Percentiles rank a stretch among this genome's conserved stretches.
Evolutionary conservation across 2,113 vertebrate genomes (phyloP).

Genomic region (Marmota flaviventris): DNA sequence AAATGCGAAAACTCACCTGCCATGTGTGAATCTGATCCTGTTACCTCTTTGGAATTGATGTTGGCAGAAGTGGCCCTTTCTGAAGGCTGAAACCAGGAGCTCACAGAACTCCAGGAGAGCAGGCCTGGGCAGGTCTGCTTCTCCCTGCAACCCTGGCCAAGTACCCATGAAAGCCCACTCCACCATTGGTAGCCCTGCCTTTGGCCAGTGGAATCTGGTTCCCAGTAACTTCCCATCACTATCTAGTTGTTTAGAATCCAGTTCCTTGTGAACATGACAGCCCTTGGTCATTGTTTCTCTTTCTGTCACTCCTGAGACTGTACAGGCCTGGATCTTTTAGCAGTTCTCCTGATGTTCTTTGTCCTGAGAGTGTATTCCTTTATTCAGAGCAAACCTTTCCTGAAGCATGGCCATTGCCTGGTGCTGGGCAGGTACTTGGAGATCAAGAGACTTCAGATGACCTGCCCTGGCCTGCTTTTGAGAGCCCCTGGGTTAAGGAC

Average conservation of each 20-base stretch:
- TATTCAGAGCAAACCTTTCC: not conserved
- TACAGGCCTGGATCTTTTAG: not conserved
- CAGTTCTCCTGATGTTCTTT: not conserved
- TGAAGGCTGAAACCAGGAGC: not conserved
- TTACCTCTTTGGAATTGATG: not conserved
- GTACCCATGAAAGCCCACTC: not conserved
- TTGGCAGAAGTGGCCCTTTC: not conserved
- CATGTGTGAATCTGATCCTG: not conserved
- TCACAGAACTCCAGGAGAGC: not conserved
- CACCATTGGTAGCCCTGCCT: not conserved
- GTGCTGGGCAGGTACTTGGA: not conserved
- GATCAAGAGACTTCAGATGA: not conserved
- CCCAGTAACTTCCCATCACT: not conserved
- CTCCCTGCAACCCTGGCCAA: too few species aligned
- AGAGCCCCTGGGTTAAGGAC: too few species aligned
- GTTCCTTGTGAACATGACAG: not conserved
- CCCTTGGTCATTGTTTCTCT: not conserved
- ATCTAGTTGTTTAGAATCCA: not conserved
- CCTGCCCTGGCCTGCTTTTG: not conserved
- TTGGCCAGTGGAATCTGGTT: not conserved
- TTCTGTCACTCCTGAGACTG: too few species aligned
- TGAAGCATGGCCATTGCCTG: too few species aligned
- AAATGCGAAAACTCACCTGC: not conserved
- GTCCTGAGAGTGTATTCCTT: not conserved
- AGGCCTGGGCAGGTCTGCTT: not conserved